Evolutionary conservation across 2,113 vertebrate genomes (phyloP), one percentile per base, ranked within the genome.

Genomic region (Seriola dumerili): DNA sequence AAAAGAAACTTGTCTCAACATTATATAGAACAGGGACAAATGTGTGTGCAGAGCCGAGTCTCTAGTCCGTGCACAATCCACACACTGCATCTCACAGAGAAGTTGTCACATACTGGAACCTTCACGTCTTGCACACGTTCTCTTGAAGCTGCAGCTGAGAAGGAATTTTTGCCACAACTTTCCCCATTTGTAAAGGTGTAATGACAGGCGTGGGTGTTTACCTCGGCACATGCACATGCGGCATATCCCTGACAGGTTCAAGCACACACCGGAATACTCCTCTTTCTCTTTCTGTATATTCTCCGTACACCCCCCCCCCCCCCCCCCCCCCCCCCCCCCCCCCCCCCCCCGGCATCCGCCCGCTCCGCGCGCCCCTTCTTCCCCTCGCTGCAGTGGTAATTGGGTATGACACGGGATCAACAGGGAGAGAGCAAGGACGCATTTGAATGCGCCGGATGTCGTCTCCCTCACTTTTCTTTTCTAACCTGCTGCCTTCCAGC

Each of bases 371-470:
- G 25, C 40, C 70, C 73, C 81, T 21, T 34, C 78, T 42, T 59
- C 74, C 74, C 72, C 81, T 52, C 59, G 52, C 85, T 74, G 73
- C 85, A 81, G 80, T 88, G 84, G 91, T 94, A 95, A 95, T 94
- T 93, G 92, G 86, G 91, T 93, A 92, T 93, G 93, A 93, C 94
- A 94, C 54, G 25, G 87, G 94, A 94, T 95, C 93, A 92, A 94
- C 89, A 86, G 84, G 76, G 85, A 88, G 87, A 89, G 72, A 80
- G 88, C 66, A 5, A 63, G 81, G 83, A 91, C 19, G 81, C 85
- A 93, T 94, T 90, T 87, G 89, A 92, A 95, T 94, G 91, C 88
- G 25, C 66, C 61, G 65, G 81, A 72, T 68, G 85, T 90, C 76
- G 75, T 88, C 92, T 91, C 80, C 85, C 63, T 86, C 81, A 63